Conservation (phyloP, 2,797 vertebrate genomes). For the Enteromius paludinosus region DNA sequence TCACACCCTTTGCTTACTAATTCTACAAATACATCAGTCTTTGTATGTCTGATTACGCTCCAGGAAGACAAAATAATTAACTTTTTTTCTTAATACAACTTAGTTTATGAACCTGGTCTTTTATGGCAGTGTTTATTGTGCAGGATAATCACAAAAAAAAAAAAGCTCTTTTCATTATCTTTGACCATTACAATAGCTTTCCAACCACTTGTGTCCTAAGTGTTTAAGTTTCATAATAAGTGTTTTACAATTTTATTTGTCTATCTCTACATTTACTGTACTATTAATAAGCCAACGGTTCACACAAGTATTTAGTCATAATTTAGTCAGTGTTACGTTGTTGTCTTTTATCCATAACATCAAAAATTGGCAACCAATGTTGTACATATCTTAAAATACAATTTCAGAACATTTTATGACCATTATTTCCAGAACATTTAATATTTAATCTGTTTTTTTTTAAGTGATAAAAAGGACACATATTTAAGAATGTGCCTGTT, state of each 20-base stretch:
- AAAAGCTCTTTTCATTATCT: neutral
- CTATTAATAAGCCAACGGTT: neutral
- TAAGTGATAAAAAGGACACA: neutral
- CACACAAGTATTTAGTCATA: neutral
- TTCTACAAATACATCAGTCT: slow-evolving; percentile 18
- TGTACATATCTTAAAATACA: no score
- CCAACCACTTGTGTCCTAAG: neutral
- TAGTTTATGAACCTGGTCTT: neutral
- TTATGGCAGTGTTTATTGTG: neutral
- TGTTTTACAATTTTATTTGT: neutral
- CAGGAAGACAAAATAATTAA: neutral
- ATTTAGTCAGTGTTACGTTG: neutral
- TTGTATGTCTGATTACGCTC: neutral
- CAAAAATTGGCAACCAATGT: neutral
- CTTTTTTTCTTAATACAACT: neutral
- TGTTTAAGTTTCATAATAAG: neutral
- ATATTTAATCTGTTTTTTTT: neutral
- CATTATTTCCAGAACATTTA: neutral
- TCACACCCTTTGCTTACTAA: slow-evolving; percentile 26
- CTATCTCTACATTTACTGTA: neutral
- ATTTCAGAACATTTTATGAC: neutral
- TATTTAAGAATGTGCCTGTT: neutral
- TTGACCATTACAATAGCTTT: slow-evolving; percentile 1
- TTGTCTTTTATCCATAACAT: neutral
- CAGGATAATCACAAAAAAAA: neutral